Evolutionary conservation across 2,797 vertebrate genomes (phyloP).

Genomic region (Pipistrellus nathusii): DNA sequence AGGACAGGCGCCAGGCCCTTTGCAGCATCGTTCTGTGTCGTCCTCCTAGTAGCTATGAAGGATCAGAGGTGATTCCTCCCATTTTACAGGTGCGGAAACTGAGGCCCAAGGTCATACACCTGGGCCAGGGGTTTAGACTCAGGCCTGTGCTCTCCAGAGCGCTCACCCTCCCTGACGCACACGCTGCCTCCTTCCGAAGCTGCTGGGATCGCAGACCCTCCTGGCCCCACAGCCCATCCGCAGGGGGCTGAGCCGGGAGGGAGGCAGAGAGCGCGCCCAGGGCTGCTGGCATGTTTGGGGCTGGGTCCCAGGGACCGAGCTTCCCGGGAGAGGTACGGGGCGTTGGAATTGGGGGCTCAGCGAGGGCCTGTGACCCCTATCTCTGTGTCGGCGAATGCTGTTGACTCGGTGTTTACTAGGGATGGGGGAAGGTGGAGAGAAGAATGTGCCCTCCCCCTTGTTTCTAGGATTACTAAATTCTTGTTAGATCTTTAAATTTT

Average conservation of each 20-base stretch:
- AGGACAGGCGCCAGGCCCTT: neutral
- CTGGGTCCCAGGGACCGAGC: neutral
- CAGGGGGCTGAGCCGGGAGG: neutral
- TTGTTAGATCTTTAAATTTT: slow-evolving; percentile 90
- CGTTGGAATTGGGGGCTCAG: neutral
- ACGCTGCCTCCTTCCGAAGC: neutral
- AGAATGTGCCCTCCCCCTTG: slow-evolving; percentile 84
- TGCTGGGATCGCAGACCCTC: neutral
- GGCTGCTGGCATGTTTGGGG: neutral
- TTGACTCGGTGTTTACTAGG: slow-evolving; percentile 44
- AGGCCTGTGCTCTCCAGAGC: neutral
- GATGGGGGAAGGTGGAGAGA: slow-evolving; percentile 65
- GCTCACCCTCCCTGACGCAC: neutral
- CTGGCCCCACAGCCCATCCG: too few relatives aligned
- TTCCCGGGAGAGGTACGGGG: neutral
- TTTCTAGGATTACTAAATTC: slow-evolving; percentile 87
- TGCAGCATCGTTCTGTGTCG: neutral
- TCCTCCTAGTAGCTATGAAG: neutral
- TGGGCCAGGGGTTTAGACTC: neutral
- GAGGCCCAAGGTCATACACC: neutral
- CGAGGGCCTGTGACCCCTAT: neutral
- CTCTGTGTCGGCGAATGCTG: neutral
- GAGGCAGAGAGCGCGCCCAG: neutral
- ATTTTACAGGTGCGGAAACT: slow-evolving; percentile 12
- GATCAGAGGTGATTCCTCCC: neutral